Base-by-base conservation (phyloP, 1,140 invertebrate genomes). In the Drosophila nasuta region DNA sequence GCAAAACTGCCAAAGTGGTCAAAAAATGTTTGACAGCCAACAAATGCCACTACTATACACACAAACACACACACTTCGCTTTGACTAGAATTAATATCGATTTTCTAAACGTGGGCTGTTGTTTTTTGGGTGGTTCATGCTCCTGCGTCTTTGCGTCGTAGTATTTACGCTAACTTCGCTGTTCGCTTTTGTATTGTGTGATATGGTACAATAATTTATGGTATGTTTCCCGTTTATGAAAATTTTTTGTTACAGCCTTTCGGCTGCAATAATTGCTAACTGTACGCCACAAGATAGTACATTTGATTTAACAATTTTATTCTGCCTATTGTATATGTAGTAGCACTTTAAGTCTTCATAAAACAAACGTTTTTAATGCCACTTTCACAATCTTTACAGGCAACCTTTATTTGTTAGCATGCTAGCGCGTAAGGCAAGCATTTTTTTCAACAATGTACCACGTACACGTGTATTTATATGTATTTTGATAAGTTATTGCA, bases 281-380 rank as follows among this genome's bases (percentile, higher is more conserved):
- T 85, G 68, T 85, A 85, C 25, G 81, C 81, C 60, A 85, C 81
- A 60, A 85, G 76, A 73, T 85, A 85, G 79, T 85, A 85, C 81
- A 85, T 85, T 77, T 85, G 81, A 76, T 58, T 77, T 48, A 80
- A 46, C 63, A 82, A 51, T 58, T 64, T 64, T 70, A 58, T 71
- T 73, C 77, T 65, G 45, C 70, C 69, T 77, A 82, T 82, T 66
- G 65, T 80, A 76, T 65, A 60, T 60, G 28, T 65, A 58, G 69
- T 64, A 41, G 45, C 45, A 15, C 13, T 52, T 58, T 57, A 73
- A 43, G 58, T 69, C 48, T 64, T 35, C 20, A 63, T 38, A 52
- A 56, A 69, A 58, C 17, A 11, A 45, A 56, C 11, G 45, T 59
- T 45, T 57, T 48, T 41, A 67, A 43, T 38, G 25, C 6, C 30